These are phyloP conservation scores for Batillaria attramentaria DNA, from an alignment of 1,140 invertebrate genomes.

Conservation along the genomic window DNA sequence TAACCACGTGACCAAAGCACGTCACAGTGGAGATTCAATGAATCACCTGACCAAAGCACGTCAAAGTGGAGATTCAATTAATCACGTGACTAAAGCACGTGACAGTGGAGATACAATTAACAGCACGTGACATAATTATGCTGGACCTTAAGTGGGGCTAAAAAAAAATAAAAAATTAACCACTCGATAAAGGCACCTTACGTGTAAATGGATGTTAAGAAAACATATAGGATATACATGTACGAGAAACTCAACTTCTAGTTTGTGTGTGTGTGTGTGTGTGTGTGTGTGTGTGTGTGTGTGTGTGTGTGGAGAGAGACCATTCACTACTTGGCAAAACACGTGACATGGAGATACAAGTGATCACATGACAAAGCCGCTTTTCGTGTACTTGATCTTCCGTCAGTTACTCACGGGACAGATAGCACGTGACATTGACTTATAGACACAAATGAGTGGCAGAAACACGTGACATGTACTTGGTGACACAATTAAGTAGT, in stretches of 20 bases:
- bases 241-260: background rate
- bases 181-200: background rate
- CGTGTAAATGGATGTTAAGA: background rate
- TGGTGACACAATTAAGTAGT: no score
- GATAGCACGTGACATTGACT: no score
- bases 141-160: background rate
- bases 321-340: no score
- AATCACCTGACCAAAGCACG: background rate
- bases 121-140: no score
- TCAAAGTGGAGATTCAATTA: background rate
- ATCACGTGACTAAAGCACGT: background rate
- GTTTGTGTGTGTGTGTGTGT: background rate
- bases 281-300: background rate
- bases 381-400: no score
- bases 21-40: no score
- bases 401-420: no score
- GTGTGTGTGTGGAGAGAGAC: background rate
- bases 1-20: constrained; percentile 6
- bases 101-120: background rate
- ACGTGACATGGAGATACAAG: no score
- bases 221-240: background rate
- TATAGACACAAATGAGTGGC: no score
- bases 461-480: no score
- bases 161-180: background rate
- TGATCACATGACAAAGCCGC: no score